Conservation (phyloP, 2,113 vertebrate species). For the Notechis scutatus region DNA sequence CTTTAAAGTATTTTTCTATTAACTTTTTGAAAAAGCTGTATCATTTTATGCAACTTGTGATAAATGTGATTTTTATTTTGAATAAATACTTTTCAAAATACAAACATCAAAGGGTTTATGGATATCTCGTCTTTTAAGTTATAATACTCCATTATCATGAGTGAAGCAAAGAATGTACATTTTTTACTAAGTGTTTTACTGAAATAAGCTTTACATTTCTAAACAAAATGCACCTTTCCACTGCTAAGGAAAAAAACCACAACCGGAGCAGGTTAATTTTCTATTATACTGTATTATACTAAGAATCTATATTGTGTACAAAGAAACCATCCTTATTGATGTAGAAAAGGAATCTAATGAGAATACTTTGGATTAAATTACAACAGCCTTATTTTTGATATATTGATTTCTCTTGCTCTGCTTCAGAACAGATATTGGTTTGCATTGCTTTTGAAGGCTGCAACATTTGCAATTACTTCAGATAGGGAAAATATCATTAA, state of each 20-base stretch:
- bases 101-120: not conserved
- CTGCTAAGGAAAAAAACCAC: not conserved
- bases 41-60: conserved; percentile 79
- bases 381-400: not conserved
- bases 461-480: not conserved
- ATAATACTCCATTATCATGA: not conserved
- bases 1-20: conserved; percentile 73
- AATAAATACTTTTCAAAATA: conserved; percentile 60
- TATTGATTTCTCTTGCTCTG: not conserved
- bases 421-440: not conserved
- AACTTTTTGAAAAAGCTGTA: conserved; percentile 74
- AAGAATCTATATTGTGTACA: not conserved
- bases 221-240: not conserved
- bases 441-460: not conserved
- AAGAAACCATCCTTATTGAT: not conserved
- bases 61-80: conserved; percentile 80
- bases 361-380: not conserved
- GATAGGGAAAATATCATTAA: not conserved
- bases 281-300: not conserved
- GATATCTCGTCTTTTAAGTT: not conserved
- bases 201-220: not conserved
- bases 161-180: not conserved
- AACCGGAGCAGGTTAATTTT: not conserved
- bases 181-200: not conserved
- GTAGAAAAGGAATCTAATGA: not conserved